Base-by-base conservation (phyloP, 2,888 invertebrate species). In the Euplexia lucipara region DNA sequence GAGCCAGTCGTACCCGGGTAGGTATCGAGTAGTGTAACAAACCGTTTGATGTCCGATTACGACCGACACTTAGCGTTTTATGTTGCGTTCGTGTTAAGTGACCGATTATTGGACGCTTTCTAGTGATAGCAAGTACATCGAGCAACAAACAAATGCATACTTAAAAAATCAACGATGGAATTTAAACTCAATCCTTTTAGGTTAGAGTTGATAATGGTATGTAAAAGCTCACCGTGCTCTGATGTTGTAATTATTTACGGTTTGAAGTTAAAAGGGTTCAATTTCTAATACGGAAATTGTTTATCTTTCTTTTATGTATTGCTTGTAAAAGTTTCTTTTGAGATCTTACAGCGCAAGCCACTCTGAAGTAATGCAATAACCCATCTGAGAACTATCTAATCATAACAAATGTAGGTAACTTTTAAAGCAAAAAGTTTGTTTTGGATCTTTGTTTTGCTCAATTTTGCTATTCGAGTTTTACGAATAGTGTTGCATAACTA, bases 41-140 rank as follows among this genome's bases (percentile, higher is more conserved):
- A 83, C 75, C 85, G 87, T 89, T 89, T 87, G 88, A 88, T 84
- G 89, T 88, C 81, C 83, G 86, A 88, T 87, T 88, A 87, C 87
- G 79, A 81, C 81, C 70, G 78, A 83, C 88, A 88, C 88, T 90
- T 86, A 85, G 76, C 82, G 81, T 85, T 89, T 87, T 83, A 87
- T 86, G 86, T 85, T 82, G 81, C 80, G 79, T 86, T 83, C 81
- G 81, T 86, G 86, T 84, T 86, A 87, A 88, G 85, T 89, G 86
- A 87, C 85, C 88, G 88, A 89, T 90, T 89, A 87, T 87, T 85
- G 83, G 83, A 84, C 82, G 82, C 85, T 87, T 88, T 86, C 83
- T 84, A 85, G 75, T 70, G 78, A 78, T 81, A 82, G 78, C 52
- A 42, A 73, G 78, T 81, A 80, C 78, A 76, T 66, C 51, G 48